Evolutionary conservation across 2,113 vertebrate genomes (phyloP), one percentile per base, ranked within the genome.

Genomic region (Amblyopsis rosae): DNA sequence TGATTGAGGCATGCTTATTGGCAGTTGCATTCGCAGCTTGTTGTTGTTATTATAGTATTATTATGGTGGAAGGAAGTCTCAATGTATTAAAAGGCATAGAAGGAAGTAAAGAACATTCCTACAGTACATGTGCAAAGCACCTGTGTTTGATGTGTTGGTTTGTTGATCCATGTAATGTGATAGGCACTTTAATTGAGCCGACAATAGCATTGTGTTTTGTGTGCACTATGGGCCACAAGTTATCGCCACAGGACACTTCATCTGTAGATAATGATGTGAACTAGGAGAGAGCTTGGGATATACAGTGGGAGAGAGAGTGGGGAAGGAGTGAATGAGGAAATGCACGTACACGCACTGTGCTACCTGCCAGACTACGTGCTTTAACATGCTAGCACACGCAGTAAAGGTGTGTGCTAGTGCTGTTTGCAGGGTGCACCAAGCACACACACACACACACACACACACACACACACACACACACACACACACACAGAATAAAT

Each of bases 301-400:
- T 46, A 57, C 59, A 56, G 56, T 62, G 53, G 67, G 67, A 49
- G 61, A 41, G 35, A 41, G 35, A 41, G 35, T 41, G 9, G 55
- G 10, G 55, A 16, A 3, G 19, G 62, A 13, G 19, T 19, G 55
- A 16, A 17, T 19, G 62, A 12, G 62, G 3, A 32, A 67, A 60
- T 75, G 26, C 67, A 62, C 62, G 49, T 76, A 47, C 60, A 10
- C 59, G 71, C 59, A 55, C 35, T 33, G 10, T 59, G 2, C 26
- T 26, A 26, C 26, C 26, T 26, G 26, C 26, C 26, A 33, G 7
- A 9, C 8, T 33, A 19, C 33, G 46, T 48, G 12, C 26, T n/a
- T 49, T n/a, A 59, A 84, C 82, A 46, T 74, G 86, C 67, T 63
- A 4, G 59, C 64, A 81, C 83, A 87, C 50, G 83, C 67, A 67